A percentile compares a stretch with the other conserved stretches of the same genome.
Conservation (phyloP, 2,113 vertebrate genomes). For the Orthonyx spaldingii region DNA sequence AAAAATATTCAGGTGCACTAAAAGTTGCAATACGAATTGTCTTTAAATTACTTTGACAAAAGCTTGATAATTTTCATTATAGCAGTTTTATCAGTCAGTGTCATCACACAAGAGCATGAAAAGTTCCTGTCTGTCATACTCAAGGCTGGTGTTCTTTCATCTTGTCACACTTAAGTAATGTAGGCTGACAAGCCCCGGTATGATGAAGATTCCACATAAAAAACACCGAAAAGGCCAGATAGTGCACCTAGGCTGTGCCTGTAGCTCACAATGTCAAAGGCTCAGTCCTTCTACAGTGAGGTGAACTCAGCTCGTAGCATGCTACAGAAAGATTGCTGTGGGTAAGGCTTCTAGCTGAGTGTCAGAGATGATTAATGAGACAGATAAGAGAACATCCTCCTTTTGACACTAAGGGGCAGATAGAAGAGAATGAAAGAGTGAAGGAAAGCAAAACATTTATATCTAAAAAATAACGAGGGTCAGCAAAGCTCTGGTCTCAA, state of each 20-base stretch:
- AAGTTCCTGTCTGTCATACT: neutral
- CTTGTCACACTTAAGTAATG: neutral
- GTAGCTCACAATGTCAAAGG: neutral
- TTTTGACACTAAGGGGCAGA: constrained; percentile 10
- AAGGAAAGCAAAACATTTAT: neutral
- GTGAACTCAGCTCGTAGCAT: neutral
- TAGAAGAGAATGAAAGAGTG: neutral
- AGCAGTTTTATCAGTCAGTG: neutral
- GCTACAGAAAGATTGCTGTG: neutral
- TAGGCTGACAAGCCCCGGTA: neutral
- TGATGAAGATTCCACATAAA: neutral
- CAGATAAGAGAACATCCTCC: constrained; percentile 37
- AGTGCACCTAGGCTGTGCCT: neutral
- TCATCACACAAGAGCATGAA: neutral
- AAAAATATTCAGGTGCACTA: neutral
- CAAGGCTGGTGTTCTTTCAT: constrained; percentile 11
- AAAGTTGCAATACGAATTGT: neutral
- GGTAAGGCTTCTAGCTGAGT: constrained; percentile 3
- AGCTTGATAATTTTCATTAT: neutral
- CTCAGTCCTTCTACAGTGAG: neutral
- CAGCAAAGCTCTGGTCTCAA: neutral
- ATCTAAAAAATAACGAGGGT: neutral
- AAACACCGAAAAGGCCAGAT: neutral
- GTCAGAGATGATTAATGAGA: constrained; percentile 45
- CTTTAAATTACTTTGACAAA: neutral